Base-by-base conservation (phyloP, 2,113 vertebrate species). In the Poecile atricapillus region DNA sequence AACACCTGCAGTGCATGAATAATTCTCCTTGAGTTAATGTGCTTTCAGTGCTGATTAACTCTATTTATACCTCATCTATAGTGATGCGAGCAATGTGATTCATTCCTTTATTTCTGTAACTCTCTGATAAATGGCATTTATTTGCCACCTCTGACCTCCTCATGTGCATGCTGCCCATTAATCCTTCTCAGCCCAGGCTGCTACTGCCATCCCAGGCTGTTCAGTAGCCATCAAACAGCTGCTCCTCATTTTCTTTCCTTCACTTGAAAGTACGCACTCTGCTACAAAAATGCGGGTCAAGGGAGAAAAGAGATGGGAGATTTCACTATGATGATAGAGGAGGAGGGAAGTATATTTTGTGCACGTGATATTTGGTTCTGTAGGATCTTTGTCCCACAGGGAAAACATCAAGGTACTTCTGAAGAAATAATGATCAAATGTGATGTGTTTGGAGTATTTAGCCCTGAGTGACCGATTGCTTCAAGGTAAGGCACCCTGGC, bases 1-100 rank as follows among this genome's bases (percentile, higher is more conserved):
- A 91, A 93, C 94, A 96, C 93, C 94, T 95, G 93, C 96, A 91
- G 89, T 75, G 87, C 87, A 91, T 95, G 93, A 96, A 95, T 97
- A 96, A 96, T 95, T 94, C 94, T 95, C 64, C 94, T 91, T 96
- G 87, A 95, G 62, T 93, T 96, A 97, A 95, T 93, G 75, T 68
- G 71, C 78, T 93, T 93, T 93, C 93, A 87, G 81, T 82, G 81
- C 68, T 92, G 94, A 89, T 97, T 96, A 96, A 97, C 95, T 95
- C 92, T 94, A 95, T 95, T 94, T 96, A 94, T 92, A 78, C 94
- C 78, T 87, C 89, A 91, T 94, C 77, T 82, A 30, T 88, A 82
- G 86, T 78, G 94, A 91, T 92, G 90, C 30, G 1, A 93, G 86
- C 65, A 50, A 90, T 73, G 83, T 96, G 95, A 96, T 94, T 94